phyloP scores from a whole-genome alignment of 2,888 invertebrate species.

The Trichopoda pennipes region DNA sequence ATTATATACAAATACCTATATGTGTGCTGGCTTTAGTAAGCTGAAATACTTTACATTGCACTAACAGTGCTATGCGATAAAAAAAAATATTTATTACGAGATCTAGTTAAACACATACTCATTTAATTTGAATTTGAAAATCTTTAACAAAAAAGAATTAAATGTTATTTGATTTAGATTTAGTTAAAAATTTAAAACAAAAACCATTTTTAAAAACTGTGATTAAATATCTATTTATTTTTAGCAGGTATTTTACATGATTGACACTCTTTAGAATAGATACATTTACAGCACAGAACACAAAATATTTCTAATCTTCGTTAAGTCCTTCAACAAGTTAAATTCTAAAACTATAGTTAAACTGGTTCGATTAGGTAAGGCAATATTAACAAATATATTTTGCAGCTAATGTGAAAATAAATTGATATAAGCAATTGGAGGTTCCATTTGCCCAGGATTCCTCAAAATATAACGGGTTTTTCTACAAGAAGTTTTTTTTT shows the following conservation, averaged over 20 bases:
- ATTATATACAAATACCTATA: constrained; percentile 16
- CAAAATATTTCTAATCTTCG: too few species aligned
- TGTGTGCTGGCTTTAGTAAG: constrained; percentile 7
- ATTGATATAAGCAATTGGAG: too few species aligned
- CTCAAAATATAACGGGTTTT: too few species aligned
- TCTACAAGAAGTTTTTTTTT: too few species aligned
- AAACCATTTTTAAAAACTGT: constrained; percentile 28
- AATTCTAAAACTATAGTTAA: too few species aligned
- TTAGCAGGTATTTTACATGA: background rate
- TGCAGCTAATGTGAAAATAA: too few species aligned
- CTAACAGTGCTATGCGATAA: constrained; percentile 1
- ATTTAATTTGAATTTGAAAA: constrained; percentile 3
- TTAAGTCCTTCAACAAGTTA: too few species aligned
- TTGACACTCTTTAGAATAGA: too few species aligned
- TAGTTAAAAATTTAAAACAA: background rate
- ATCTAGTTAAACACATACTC: constrained; percentile 44
- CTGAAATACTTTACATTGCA: constrained; percentile 6
- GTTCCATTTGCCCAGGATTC: too few species aligned
- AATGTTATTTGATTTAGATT: background rate
- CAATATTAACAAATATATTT: too few species aligned
- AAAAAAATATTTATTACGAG: constrained; percentile 34
- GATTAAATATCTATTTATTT: constrained; percentile 3
- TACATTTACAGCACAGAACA: too few species aligned
- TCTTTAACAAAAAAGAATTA: background rate
- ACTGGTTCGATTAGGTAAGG: too few species aligned